Evolutionary conservation across 2,888 invertebrate species (phyloP).

Genomic region (Sinotaia quadrata): DNA sequence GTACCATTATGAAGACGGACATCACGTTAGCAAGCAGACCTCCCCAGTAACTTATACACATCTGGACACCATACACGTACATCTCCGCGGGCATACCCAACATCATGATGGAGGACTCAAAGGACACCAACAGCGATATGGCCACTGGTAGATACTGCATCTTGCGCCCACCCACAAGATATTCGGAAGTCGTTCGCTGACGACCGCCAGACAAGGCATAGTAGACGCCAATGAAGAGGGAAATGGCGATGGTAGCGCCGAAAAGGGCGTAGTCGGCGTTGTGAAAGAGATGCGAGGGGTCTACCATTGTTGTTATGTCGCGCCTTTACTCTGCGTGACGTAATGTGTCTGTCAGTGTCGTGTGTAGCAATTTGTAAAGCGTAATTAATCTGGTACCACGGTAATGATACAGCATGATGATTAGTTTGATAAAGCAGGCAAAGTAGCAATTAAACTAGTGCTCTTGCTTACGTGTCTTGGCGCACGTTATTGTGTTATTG

Average conservation of each 20-base stretch:
- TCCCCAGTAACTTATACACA: constrained; percentile 41
- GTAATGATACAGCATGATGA: too few species aligned
- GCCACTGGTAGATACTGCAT: constrained; percentile 54
- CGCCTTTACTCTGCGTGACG: too few species aligned
- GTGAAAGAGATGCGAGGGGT: constrained; percentile 31
- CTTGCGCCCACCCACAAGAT: constrained; percentile 49
- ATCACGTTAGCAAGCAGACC: constrained; percentile 45
- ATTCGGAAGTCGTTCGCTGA: constrained; percentile 40
- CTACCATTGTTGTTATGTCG: too few species aligned
- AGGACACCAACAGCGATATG: constrained; percentile 56
- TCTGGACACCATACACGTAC: constrained; percentile 54
- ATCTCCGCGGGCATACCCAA: constrained; percentile 57
- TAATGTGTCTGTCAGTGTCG: too few species aligned
- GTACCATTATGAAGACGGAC: constrained; percentile 46
- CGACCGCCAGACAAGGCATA: constrained; percentile 37
- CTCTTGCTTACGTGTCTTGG: too few species aligned
- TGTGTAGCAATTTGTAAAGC: too few species aligned
- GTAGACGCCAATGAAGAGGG: constrained; percentile 54
- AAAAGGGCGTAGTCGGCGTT: constrained; percentile 51
- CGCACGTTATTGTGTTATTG: too few species aligned
- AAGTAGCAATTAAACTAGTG: too few species aligned
- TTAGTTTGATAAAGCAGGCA: too few species aligned
- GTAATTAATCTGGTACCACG: too few species aligned
- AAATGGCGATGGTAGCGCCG: constrained; percentile 44
- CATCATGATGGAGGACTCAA: constrained; percentile 62